phyloP scores from a whole-genome alignment of 2,888 invertebrate species.

The Synergus gifuensis region DNA sequence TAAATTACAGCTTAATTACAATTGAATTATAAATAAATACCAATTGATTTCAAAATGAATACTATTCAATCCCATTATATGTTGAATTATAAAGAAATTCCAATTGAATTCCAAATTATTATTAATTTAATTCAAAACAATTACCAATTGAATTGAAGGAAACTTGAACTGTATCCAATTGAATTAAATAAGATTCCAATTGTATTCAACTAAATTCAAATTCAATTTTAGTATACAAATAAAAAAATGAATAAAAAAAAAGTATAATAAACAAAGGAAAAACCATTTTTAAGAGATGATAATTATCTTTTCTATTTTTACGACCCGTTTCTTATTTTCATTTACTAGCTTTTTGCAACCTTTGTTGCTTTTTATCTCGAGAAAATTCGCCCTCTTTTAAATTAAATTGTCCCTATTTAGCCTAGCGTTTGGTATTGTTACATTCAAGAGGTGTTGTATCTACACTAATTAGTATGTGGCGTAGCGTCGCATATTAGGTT shows the following conservation, averaged over 20 bases:
- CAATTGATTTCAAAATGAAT: no score
- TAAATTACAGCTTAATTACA: no score
- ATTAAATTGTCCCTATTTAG: not conserved
- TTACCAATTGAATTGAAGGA: no score
- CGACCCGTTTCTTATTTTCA: not conserved
- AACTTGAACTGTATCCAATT: no score
- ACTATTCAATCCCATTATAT: no score
- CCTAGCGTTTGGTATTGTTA: slow-evolving; percentile 39
- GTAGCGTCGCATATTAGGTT: slow-evolving; percentile 65
- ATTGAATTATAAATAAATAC: no score
- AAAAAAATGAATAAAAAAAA: no score
- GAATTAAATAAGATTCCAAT: no score
- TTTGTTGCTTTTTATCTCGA: not conserved
- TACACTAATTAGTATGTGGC: slow-evolving; percentile 67
- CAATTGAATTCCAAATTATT: no score
- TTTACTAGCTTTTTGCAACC: not conserved
- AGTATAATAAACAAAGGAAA: not conserved
- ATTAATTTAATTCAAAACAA: no score
- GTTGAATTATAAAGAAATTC: no score
- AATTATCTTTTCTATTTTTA: not conserved
- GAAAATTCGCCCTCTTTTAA: not conserved
- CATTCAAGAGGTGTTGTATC: slow-evolving; percentile 58
- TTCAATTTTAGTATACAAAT: no score
- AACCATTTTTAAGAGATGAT: not conserved
- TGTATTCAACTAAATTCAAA: not conserved